phyloP scores from a whole-genome alignment of 2,888 invertebrate species.

The Cephus rjabovi region DNA sequence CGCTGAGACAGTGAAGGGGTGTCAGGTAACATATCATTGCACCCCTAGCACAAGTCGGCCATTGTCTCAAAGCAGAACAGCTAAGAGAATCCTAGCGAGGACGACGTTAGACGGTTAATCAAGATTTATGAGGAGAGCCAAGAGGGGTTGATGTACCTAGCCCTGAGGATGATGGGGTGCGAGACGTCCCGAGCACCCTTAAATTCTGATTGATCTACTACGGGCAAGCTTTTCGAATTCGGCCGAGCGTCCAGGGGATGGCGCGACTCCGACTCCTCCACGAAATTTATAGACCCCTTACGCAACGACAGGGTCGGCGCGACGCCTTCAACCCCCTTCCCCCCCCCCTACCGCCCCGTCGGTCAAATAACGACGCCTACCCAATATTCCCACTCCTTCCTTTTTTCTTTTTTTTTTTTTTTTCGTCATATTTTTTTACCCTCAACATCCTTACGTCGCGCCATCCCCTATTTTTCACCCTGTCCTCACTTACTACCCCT shows the following conservation, averaged over 20 bases:
- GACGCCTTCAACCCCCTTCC: neutral
- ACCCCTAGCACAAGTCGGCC: neutral
- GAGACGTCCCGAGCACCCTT: conserved; percentile 7
- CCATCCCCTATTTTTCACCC: neutral
- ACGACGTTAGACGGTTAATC: conserved; percentile 37
- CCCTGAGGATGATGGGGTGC: neutral
- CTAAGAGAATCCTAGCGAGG: neutral
- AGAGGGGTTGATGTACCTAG: conserved; percentile 3
- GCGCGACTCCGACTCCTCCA: neutral
- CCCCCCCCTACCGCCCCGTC: too few relatives aligned
- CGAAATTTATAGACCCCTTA: conserved; percentile 37
- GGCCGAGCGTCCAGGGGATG: neutral
- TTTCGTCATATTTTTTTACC: neutral
- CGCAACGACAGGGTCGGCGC: conserved; percentile 14
- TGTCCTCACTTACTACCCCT: neutral
- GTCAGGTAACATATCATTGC: conserved; percentile 16
- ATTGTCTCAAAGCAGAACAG: neutral
- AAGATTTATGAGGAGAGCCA: conserved; percentile 35
- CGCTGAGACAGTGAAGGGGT: conserved; percentile 10
- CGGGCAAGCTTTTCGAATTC: conserved; percentile 29
- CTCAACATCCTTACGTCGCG: neutral
- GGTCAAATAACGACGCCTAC: neutral
- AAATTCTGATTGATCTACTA: conserved; percentile 45
- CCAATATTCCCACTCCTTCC: neutral
- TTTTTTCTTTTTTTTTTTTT: neutral